These are phyloP conservation scores for Micropterix aruncella DNA, from an alignment of 2,888 invertebrate species.

Conservation along the genomic window DNA sequence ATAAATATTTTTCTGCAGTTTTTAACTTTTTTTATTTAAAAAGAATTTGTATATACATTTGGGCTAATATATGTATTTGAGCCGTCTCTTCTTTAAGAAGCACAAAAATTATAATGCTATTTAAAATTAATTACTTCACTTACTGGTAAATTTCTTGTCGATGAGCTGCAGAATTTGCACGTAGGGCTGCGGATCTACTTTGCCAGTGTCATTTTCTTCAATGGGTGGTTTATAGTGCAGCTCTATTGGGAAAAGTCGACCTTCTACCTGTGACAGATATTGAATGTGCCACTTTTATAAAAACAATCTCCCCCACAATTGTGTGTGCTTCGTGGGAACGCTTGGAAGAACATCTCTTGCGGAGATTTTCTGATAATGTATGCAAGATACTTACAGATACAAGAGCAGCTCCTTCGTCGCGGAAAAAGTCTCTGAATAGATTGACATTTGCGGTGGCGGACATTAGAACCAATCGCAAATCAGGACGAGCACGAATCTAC, in stretches of 20 bases:
- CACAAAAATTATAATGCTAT: too few species aligned
- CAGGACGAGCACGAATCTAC: constrained; percentile 51
- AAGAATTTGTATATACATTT: too few species aligned
- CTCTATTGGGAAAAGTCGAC: constrained; percentile 86
- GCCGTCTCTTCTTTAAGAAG: too few species aligned
- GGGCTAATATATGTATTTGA: too few species aligned
- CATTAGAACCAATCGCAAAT: constrained; percentile 91
- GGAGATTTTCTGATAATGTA: too few species aligned
- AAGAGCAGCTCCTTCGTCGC: constrained; percentile 62
- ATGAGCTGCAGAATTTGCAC: constrained; percentile 84
- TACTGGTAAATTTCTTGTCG: constrained; percentile 74
- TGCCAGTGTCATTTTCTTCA: constrained; percentile 21
- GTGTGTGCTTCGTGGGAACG: background rate
- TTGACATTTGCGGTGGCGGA: constrained; percentile 97
- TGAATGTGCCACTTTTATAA: constrained; percentile 10
- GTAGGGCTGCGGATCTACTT: constrained; percentile 86
- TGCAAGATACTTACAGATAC: constrained; percentile 48
- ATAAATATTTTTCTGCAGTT: too few species aligned
- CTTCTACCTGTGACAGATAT: constrained; percentile 61
- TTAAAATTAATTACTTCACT: constrained; percentile 14
- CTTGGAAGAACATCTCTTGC: too few species aligned
- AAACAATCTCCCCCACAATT: background rate
- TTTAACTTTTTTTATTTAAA: too few species aligned
- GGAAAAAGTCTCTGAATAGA: constrained; percentile 83
- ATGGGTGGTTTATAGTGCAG: constrained; percentile 66